Percentiles rank a stretch among this genome's conserved stretches.
Evolutionary conservation across 1,140 invertebrate genomes (phyloP).

Genomic region (Lordiphosa stackelbergi): DNA sequence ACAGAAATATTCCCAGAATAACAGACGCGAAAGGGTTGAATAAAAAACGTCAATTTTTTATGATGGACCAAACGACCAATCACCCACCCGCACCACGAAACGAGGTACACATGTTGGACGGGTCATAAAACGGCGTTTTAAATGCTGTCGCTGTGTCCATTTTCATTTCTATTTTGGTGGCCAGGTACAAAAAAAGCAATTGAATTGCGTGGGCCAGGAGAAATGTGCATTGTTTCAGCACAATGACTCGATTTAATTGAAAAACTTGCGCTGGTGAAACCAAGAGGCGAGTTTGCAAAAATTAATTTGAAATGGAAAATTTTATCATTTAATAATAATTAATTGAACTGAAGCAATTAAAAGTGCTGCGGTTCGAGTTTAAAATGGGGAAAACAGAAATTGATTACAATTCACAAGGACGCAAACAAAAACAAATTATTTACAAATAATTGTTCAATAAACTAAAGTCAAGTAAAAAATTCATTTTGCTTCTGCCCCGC

Average conservation of each 20-base stretch:
- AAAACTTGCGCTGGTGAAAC: background rate
- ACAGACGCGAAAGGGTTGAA: constrained; percentile 9
- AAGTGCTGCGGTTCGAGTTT: constrained; percentile 7
- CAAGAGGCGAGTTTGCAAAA: constrained; percentile 10
- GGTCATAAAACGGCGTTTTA: constrained; percentile 25
- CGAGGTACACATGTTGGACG: constrained; percentile 21
- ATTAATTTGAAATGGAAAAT: constrained; percentile 10
- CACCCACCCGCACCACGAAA: background rate
- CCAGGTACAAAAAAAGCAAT: constrained; percentile 8
- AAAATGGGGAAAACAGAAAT: constrained; percentile 3
- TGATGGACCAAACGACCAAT: constrained; percentile 6
- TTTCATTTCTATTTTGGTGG: constrained; percentile 1
- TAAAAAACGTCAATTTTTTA: constrained; percentile 20
- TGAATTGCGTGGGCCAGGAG: constrained; percentile 21
- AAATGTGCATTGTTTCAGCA: background rate
- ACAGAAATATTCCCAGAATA: constrained; percentile 6
- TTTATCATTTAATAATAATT: constrained; percentile 11
- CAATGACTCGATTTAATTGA: constrained; percentile 14
- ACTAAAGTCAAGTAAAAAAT: too few species aligned
- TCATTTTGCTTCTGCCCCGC: too few species aligned
- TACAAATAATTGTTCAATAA: too few species aligned
- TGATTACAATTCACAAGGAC: background rate
- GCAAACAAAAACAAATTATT: too few species aligned
- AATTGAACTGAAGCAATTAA: constrained; percentile 26
- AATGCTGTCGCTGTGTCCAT: background rate